Evolutionary conservation across 2,797 vertebrate genomes (phyloP).

Genomic region (Pseudomugil tenellus): DNA sequence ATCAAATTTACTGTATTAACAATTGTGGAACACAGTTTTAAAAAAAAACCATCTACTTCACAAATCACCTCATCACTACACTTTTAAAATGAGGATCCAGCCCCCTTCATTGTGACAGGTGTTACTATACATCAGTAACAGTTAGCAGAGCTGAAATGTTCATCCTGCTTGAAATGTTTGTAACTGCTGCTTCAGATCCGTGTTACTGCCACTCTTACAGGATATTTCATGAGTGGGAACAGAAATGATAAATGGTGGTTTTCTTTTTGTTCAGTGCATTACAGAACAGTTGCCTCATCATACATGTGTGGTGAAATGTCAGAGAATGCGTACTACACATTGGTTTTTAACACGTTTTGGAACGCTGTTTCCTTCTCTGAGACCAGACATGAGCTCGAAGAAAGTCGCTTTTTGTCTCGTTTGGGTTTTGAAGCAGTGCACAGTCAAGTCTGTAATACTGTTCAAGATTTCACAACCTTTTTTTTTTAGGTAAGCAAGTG

Average conservation of each 20-base stretch:
- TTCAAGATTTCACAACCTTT: constrained; percentile 14
- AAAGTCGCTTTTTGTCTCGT: constrained; percentile 1
- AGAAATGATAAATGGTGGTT: constrained; percentile 10
- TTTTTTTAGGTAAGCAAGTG: not conserved
- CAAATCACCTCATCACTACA: constrained; percentile 8
- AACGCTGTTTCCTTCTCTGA: not conserved
- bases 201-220: not conserved
- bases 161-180: constrained; percentile 42
- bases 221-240: not conserved
- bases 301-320: constrained; percentile 8
- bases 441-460: constrained; percentile 40
- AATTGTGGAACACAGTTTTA: constrained; percentile 16
- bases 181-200: not conserved
- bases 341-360: not conserved
- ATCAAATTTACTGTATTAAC: constrained; percentile 28
- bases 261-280: not conserved
- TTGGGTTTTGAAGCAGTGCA: constrained; percentile 22
- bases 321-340: not conserved
- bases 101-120: constrained; percentile 41
- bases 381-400: not conserved
- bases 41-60: constrained; percentile 44
- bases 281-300: not conserved
- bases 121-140: constrained; percentile 21
- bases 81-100: constrained; percentile 62
- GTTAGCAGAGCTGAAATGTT: constrained; percentile 29